These are phyloP conservation scores for Drosophila santomea DNA, from an alignment of 1,140 invertebrate genomes.

Conservation along the genomic window DNA sequence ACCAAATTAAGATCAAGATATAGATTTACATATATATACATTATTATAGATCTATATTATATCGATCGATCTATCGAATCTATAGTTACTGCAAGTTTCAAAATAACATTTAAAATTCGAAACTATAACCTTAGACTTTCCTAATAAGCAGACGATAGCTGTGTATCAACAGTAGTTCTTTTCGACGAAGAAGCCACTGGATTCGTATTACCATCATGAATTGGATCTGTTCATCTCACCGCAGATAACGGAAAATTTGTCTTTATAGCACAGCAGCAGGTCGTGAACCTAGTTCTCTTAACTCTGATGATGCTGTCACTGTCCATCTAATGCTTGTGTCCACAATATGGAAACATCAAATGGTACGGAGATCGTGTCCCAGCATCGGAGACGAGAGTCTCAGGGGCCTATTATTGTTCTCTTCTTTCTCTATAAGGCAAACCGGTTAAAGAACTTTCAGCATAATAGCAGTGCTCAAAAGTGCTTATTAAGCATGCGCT, in stretches of 20 bases:
- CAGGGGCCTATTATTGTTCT: constrained; percentile 32
- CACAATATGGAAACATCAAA: constrained; percentile 26
- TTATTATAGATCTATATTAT: no score
- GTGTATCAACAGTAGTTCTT: not conserved
- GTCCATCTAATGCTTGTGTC: constrained; percentile 54
- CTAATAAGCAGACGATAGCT: no score
- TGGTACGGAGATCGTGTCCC: constrained; percentile 55
- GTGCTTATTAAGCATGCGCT: constrained; percentile 71
- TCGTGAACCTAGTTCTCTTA: constrained; percentile 32
- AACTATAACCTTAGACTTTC: no score
- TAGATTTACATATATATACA: no score
- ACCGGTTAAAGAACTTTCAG: constrained; percentile 62
- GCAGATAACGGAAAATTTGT: constrained; percentile 63
- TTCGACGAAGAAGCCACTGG: constrained; percentile 9
- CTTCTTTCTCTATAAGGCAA: constrained; percentile 28
- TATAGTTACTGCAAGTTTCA: no score
- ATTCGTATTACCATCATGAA: constrained; percentile 6
- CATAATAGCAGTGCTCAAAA: constrained; percentile 58
- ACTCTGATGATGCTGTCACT: constrained; percentile 21
- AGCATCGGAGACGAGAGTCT: constrained; percentile 21
- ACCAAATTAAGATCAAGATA: no score
- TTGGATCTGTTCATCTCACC: constrained; percentile 12
- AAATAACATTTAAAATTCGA: no score
- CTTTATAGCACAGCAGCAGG: constrained; percentile 50
- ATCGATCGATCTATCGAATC: no score